Evolutionary conservation across 2,113 vertebrate species (phyloP).

Genomic region (Menura novaehollandiae): DNA sequence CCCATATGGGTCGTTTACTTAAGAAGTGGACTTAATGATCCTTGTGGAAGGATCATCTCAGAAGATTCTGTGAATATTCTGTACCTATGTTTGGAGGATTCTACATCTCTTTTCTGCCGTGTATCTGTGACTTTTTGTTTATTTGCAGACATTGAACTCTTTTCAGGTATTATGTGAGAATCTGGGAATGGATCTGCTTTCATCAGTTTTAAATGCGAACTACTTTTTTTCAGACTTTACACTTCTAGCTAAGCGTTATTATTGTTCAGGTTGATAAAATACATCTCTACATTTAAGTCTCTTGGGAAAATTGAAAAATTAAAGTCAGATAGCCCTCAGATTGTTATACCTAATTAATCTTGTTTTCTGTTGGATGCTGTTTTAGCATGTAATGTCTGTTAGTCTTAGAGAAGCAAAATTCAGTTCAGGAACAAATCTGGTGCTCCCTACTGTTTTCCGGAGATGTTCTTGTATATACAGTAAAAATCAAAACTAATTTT

Average conservation of each 20-base stretch:
- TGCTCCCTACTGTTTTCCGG: neutral
- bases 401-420: neutral
- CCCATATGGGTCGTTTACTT: neutral
- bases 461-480: neutral
- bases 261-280: neutral
- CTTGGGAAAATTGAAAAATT: neutral
- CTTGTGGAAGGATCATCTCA: neutral
- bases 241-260: neutral
- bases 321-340: neutral
- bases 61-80: neutral
- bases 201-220: neutral
- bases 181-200: neutral
- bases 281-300: neutral
- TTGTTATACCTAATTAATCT: neutral
- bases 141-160: neutral
- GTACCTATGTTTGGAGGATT: neutral
- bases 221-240: neutral
- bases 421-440: neutral
- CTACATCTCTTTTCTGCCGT: neutral
- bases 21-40: rapidly evolving
- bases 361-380: neutral
- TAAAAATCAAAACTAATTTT: conserved; percentile 20
- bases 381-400: neutral
- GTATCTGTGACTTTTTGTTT: neutral
- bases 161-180: neutral